These are phyloP conservation scores for Pimpla rufipes DNA, from an alignment of 2,888 invertebrate species.

Conservation along the genomic window DNA sequence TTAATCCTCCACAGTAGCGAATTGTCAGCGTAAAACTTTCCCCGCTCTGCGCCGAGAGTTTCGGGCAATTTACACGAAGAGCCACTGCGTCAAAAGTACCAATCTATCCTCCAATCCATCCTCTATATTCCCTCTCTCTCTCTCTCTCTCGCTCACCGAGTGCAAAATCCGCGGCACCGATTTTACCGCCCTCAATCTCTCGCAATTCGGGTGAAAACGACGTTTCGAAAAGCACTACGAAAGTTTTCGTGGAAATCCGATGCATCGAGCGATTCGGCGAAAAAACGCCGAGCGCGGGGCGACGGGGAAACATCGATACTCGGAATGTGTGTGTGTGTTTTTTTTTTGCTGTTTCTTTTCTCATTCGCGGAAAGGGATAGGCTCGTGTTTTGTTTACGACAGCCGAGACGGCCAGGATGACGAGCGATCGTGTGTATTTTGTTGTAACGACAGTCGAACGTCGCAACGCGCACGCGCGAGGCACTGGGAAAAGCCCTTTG, in stretches of 20 bases:
- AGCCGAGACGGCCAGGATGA: neutral
- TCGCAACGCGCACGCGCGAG: slow-evolving; percentile 61
- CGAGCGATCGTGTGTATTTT: neutral
- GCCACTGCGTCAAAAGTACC: slow-evolving; percentile 30
- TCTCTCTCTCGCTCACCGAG: neutral
- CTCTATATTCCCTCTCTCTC: neutral
- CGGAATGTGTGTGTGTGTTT: neutral
- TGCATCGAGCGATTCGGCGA: neutral
- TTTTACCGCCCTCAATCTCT: slow-evolving; percentile 16
- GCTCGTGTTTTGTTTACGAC: slow-evolving; percentile 30
- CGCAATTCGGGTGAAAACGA: neutral
- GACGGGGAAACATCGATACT: neutral
- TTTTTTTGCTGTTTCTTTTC: neutral
- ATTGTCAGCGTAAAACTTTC: neutral
- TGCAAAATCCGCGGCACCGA: slow-evolving; percentile 19
- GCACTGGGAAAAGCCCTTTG: slow-evolving; percentile 48
- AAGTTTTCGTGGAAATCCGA: neutral
- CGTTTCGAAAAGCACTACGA: neutral
- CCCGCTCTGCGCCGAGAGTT: too few species aligned
- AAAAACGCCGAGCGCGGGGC: neutral
- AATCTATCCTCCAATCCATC: neutral
- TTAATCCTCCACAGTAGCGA: neutral
- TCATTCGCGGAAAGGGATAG: neutral
- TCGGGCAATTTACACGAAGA: slow-evolving; percentile 23
- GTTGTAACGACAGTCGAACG: slow-evolving; percentile 32